phyloP scores from a whole-genome alignment of 2,797 vertebrate species.

The Typhlichthys subterraneus region DNA sequence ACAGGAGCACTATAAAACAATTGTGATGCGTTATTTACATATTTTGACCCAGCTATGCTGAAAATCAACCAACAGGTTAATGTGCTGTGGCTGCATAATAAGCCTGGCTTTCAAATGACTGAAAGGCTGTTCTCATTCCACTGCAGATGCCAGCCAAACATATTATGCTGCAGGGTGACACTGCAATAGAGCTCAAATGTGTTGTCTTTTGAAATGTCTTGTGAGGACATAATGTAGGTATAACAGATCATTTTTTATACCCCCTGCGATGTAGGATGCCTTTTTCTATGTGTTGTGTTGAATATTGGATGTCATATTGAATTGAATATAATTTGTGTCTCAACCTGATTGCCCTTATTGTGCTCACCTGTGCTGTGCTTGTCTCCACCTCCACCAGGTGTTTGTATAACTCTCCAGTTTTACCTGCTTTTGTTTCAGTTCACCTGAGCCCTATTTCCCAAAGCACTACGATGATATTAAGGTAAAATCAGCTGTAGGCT shows the following conservation, averaged over 20 bases:
- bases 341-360: too few species aligned
- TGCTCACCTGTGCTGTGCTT: too few species aligned
- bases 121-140: conserved; percentile 11
- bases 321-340: too few species aligned
- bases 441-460: too few species aligned
- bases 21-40: background rate
- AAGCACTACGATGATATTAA: too few species aligned
- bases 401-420: too few species aligned
- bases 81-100: conserved; percentile 5
- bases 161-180: conserved; percentile 10
- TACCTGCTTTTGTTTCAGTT: too few species aligned
- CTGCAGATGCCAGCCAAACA: conserved; percentile 13
- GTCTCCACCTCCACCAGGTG: too few species aligned
- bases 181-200: conserved; percentile 14
- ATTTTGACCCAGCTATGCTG: background rate
- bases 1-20: too few species aligned
- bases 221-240: background rate
- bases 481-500: too few species aligned
- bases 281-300: too few species aligned
- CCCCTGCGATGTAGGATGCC: background rate
- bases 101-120: background rate
- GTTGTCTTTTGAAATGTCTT: conserved; percentile 25
- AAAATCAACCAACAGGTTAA: conserved; percentile 15
- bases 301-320: too few species aligned
- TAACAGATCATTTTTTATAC: background rate